A percentile compares a stretch with the other conserved stretches of the same genome.
These are phyloP conservation scores for Cerceris ruficornis DNA, from an alignment of 2,888 invertebrate genomes.

Conservation along the genomic window DNA sequence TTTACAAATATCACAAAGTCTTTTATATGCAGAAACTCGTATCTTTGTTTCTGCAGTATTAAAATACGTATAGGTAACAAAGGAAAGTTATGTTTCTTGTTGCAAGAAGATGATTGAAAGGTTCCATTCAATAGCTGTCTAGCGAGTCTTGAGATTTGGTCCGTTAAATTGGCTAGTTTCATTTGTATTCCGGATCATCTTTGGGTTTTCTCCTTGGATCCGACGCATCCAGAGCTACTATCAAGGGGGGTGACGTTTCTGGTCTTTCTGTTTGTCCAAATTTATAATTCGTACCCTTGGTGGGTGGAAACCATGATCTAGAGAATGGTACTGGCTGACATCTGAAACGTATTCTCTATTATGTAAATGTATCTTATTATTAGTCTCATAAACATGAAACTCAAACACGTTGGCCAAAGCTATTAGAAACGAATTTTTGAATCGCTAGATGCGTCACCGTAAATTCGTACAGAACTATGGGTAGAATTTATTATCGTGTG, in stretches of 20 bases:
- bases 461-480: background rate
- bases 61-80: background rate
- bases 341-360: conserved; percentile 62
- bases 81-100: background rate
- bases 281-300: conserved; percentile 64
- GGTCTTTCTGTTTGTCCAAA: conserved; percentile 61
- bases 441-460: background rate
- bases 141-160: conserved; percentile 22
- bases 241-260: conserved; percentile 65
- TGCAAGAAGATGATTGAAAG: conserved; percentile 26
- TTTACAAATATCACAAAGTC: conserved; percentile 45
- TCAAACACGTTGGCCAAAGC: background rate
- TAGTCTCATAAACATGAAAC: background rate
- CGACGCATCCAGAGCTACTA: conserved; percentile 67
- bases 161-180: background rate
- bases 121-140: conserved; percentile 22
- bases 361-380: background rate
- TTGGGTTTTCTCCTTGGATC: conserved; percentile 76
- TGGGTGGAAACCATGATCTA: conserved; percentile 49
- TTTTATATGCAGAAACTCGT: conserved; percentile 42
- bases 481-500: background rate
- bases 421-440: background rate
- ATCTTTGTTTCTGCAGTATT: background rate
- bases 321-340: conserved; percentile 62
- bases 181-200: conserved; percentile 74